phyloP scores from a whole-genome alignment of 2,888 invertebrate species.

The Patella pellucida region DNA sequence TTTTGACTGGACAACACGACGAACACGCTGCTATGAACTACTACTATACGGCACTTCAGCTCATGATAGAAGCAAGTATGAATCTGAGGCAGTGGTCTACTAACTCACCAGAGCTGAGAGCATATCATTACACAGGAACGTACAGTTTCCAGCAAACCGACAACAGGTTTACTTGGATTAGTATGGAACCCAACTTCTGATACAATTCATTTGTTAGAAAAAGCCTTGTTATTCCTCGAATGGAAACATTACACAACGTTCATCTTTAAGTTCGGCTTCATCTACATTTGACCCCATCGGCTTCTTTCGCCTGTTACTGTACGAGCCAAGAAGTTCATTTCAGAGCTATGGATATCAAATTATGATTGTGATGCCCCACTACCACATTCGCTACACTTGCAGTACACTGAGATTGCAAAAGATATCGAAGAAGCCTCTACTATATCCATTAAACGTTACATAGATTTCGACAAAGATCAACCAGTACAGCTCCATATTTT shows the following conservation, averaged over 20 bases:
- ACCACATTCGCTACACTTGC: too few species aligned
- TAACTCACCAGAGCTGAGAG: background rate
- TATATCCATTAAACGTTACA: background rate
- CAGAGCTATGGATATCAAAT: background rate
- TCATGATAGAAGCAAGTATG: background rate
- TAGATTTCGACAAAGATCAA: background rate
- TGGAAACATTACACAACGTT: too few species aligned
- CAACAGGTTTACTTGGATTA: background rate
- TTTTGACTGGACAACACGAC: background rate
- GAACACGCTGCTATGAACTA: background rate
- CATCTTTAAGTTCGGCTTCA: too few species aligned
- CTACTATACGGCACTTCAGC: background rate
- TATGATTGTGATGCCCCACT: too few species aligned
- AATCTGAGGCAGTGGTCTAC: background rate
- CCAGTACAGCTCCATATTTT: background rate
- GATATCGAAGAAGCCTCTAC: background rate
- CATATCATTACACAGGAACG: background rate
- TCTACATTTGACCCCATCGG: too few species aligned
- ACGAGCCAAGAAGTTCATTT: background rate
- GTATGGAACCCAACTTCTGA: background rate
- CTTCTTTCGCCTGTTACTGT: background rate
- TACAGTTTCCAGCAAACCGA: background rate
- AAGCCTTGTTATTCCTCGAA: too few species aligned
- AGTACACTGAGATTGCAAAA: background rate
- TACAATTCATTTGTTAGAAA: background rate